Evolutionary conservation across 2,888 invertebrate genomes (phyloP), one percentile per base, ranked within the genome.

Genomic region (Rhingia rostrata): DNA sequence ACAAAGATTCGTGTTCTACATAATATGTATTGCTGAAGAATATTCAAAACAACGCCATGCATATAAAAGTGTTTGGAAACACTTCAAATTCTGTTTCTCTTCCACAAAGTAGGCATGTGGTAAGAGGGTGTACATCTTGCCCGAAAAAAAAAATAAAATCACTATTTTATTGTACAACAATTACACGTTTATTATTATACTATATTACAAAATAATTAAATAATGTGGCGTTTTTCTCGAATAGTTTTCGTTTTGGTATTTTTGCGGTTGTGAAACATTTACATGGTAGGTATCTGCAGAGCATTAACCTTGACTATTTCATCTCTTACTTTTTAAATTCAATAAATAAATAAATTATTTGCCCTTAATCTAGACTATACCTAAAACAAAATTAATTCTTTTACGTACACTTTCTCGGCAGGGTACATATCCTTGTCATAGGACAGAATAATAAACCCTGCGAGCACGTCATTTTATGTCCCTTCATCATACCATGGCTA

Each of bases 381-480:
- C 33, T 39, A 49, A 12, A 14, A 33, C 33, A 10, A 22, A 1
- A 6, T 56, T 12, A 6, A 4, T n/a, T 41, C 6, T 10, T 35
- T 72, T 79, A 90, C 32, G 88, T 81, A 82, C 92, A 93, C 56
- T 90, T 89, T 33, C 88, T 88, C 85, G 90, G 88, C 7, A 91
- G 88, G 1, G 92, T 92, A 86, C 93, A 93, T 83, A 92, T 88
- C n/a, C 90, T 89, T 9, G 90, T 90, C 47, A 87, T 88, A 4
- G 91, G 89, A 80, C 93, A 93, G 87, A 93, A 93, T 81, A 92
- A 89, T 67, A 93, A 87, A 39, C 90, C 89, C 60, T 90, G 91
- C 0, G 92, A 91, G 86, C 93, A 93, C 4, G 88, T 90, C 91
- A 92, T 91, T 86, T 92, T 91, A 75, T 92, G 90, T 0, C 91